Base-by-base conservation (phyloP, 2,888 invertebrate species). In the Liodrosophila aerea region DNA sequence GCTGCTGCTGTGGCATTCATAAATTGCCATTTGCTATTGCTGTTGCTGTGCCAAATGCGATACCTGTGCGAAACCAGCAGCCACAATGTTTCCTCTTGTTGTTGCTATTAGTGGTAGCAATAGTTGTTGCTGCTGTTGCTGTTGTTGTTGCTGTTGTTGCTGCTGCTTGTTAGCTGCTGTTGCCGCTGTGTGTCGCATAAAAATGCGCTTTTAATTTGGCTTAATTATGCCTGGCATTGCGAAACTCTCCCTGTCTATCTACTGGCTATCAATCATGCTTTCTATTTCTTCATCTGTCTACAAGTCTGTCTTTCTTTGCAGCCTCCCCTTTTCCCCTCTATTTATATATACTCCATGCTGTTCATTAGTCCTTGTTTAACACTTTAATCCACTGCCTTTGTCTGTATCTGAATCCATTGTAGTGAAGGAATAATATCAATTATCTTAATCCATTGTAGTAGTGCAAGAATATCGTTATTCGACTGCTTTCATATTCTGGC, bases 201-300 rank as follows among this genome's bases (percentile, higher is more conserved):
- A 77, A 84, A 77, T 81, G 64, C 71, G 77, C 85, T 78, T 78
- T 84, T 78, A 84, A 84, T 84, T 77, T 76, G 73, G 71, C 82
- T 78, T 78, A 78, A 78, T 78, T 78, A 78, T 78, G 85, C 78
- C 68, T 65, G 70, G 36, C 58, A 61, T 15, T 37, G 39, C 11
- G 39, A 2, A 9, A 4, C 11, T 34, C 31, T 2, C 11, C 29
- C 31, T 2, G 36, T 30, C 27, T 16, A 12, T 15, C 5, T 22
- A 5, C 22, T 22, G 5, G 22, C 22, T 22, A 22, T 4, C 2
- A 22, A 22, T 22, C 2, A 2, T 22, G 22, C 22, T 22, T 5
- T 22, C 22, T 5, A 22, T 22, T 5, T 22, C 22, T 4, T 22
- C 5, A 22, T 22, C 22, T 22, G 22, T 22, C 2, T 22, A 4